These are phyloP conservation scores for Eumeta japonica DNA, from an alignment of 1,140 invertebrate genomes.

Conservation along the genomic window DNA sequence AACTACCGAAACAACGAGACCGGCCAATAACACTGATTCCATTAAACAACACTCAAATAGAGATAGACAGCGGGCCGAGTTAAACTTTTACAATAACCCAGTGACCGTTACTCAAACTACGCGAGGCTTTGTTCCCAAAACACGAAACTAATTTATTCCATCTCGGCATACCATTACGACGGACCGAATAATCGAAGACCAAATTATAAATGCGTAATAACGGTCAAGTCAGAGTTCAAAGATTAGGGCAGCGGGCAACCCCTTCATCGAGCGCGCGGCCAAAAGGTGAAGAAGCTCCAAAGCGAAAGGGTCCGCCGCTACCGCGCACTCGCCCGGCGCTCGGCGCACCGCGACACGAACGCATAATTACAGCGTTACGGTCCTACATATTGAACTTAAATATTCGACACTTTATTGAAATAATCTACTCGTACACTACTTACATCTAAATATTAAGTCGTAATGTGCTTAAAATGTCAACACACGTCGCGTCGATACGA, in stretches of 20 bases:
- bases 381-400: too few relatives aligned
- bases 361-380: too few relatives aligned
- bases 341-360: too few relatives aligned
- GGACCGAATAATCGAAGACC: slow-evolving; percentile 51
- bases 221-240: slow-evolving; percentile 58
- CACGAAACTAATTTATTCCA: slow-evolving; percentile 56
- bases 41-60: slow-evolving; percentile 18
- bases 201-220: slow-evolving; percentile 58
- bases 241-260: slow-evolving; percentile 55
- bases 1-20: too few relatives aligned
- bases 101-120: slow-evolving; percentile 46
- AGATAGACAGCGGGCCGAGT: slow-evolving; percentile 32
- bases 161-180: slow-evolving; percentile 35
- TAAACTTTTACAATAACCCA: slow-evolving; percentile 35
- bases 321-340: too few relatives aligned
- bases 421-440: too few relatives aligned
- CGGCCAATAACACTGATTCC: slow-evolving; percentile 24
- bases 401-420: too few relatives aligned
- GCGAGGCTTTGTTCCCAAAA: slow-evolving; percentile 48
- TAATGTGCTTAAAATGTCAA: too few relatives aligned
- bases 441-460: too few relatives aligned
- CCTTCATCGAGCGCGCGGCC: slow-evolving; percentile 33
- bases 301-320: too few relatives aligned
- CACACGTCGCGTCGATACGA: too few relatives aligned
- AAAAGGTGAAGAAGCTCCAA: slow-evolving; percentile 50